phyloP scores from a whole-genome alignment of 2,888 invertebrate species.

The Amblyjoppa fuscipennis region DNA sequence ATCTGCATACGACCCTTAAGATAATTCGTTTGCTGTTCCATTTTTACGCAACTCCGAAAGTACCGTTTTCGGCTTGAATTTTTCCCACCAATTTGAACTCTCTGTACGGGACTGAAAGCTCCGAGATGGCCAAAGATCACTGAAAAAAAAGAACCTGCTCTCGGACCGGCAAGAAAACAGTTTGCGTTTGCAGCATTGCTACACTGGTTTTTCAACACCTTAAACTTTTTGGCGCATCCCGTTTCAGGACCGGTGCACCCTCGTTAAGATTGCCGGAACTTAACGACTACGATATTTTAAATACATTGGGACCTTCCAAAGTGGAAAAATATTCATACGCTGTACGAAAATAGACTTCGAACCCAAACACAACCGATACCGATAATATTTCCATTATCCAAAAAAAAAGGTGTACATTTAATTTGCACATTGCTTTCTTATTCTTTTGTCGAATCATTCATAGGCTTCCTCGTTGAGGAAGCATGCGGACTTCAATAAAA shows the following conservation, averaged over 20 bases:
- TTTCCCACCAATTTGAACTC: background rate
- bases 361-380: background rate
- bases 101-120: background rate
- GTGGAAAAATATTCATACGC: background rate
- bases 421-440: background rate
- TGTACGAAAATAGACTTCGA: background rate
- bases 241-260: background rate
- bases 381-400: background rate
- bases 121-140: background rate
- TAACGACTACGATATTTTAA: background rate
- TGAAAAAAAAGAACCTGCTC: conserved; percentile 34
- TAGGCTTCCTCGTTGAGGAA: too few relatives aligned
- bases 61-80: background rate
- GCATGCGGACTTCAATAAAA: too few relatives aligned
- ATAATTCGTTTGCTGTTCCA: too few relatives aligned
- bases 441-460: background rate
- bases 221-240: background rate
- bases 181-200: conserved; percentile 8
- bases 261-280: background rate
- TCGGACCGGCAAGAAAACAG: conserved; percentile 19
- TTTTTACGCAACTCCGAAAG: background rate
- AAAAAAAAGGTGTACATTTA: background rate
- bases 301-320: background rate
- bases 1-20: too few relatives aligned
- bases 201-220: background rate